Base-by-base conservation (phyloP, 2,797 vertebrate species). In the Borostomias antarcticus region DNA sequence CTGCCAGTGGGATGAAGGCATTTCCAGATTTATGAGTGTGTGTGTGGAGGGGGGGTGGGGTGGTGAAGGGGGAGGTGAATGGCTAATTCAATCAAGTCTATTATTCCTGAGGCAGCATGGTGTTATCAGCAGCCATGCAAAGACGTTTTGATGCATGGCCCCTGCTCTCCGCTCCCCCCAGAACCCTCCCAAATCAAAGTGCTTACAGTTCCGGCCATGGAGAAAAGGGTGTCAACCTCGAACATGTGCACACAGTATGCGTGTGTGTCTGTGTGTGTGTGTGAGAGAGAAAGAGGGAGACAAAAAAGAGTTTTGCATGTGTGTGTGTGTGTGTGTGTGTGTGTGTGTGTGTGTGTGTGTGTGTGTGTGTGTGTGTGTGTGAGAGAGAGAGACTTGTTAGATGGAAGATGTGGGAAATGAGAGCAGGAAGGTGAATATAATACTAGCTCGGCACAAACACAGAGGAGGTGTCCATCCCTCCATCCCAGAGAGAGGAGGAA, bases 131-230 rank as follows among this genome's bases (percentile, higher is more conserved):
- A 69, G 74, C 73, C 79, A 81, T 57, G 79, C 75, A 76, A 87
- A 90, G 80, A 86, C 75, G 21, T 83, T 86, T 80, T 91, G 89
- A 90, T 92, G 89, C 81, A 90, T 89, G 79, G 81, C 89, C 70
- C 82, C 82, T 75, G 67, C 52, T 74, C 79, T 81, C 65, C 80
- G 70, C 75, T 73, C 78, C 70, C 47, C 63, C 58, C 25, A n/a
- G n/a, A n/a, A 66, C 81, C 72, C 52, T 72, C 79, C 62, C 78
- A 80, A 81, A 84, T 87, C 82, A 82, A 79, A 82, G 68, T 86
- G 77, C 79, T 77, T n/a, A n/a, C n/a, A n/a, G n/a, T n/a, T n/a
- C n/a, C n/a, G n/a, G n/a, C n/a, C n/a, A n/a, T n/a, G n/a, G n/a
- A n/a, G n/a, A n/a, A n/a, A n/a, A n/a, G n/a, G n/a, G n/a, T n/a